These are phyloP conservation scores for Drosophila kanekoi DNA, from an alignment of 2,888 invertebrate species.

Conservation along the genomic window DNA sequence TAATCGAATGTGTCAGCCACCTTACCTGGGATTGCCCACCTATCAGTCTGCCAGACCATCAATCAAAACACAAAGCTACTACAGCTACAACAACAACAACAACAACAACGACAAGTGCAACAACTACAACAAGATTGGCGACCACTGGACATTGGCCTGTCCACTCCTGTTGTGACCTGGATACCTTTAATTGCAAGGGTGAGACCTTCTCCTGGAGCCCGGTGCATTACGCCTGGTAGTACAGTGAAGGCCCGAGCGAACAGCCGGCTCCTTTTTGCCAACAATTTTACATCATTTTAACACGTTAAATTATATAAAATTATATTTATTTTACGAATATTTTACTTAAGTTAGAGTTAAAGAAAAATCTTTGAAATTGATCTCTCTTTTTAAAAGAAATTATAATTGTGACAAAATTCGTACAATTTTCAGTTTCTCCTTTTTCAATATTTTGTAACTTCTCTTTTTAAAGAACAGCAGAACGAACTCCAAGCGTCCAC, in stretches of 20 bases:
- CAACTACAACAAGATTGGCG: not conserved
- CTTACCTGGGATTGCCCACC: slow-evolving; percentile 15
- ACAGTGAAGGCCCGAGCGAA: not conserved
- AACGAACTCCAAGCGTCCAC: too few relatives aligned
- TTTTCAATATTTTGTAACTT: too few relatives aligned
- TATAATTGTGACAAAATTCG: too few relatives aligned
- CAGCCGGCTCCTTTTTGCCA: too few relatives aligned
- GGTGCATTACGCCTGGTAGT: not conserved
- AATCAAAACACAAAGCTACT: slow-evolving; percentile 36
- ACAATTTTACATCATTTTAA: too few relatives aligned
- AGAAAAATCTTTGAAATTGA: too few relatives aligned
- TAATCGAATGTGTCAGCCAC: slow-evolving; percentile 37
- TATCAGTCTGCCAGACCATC: slow-evolving; percentile 27
- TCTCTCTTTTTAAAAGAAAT: too few relatives aligned
- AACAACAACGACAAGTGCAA: not conserved
- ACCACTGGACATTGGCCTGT: slow-evolving; percentile 33
- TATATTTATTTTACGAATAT: too few relatives aligned
- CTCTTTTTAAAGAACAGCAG: too few relatives aligned
- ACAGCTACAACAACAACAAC: slow-evolving; percentile 5
- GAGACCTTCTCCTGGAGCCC: slow-evolving; percentile 9
- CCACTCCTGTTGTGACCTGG: slow-evolving; percentile 27
- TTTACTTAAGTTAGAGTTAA: too few relatives aligned
- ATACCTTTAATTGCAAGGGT: slow-evolving; percentile 39
- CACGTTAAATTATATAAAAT: too few relatives aligned
- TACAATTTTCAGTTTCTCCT: too few relatives aligned